Evolutionary conservation across 2,797 vertebrate genomes (phyloP).

Genomic region (Xenentodon cancila): DNA sequence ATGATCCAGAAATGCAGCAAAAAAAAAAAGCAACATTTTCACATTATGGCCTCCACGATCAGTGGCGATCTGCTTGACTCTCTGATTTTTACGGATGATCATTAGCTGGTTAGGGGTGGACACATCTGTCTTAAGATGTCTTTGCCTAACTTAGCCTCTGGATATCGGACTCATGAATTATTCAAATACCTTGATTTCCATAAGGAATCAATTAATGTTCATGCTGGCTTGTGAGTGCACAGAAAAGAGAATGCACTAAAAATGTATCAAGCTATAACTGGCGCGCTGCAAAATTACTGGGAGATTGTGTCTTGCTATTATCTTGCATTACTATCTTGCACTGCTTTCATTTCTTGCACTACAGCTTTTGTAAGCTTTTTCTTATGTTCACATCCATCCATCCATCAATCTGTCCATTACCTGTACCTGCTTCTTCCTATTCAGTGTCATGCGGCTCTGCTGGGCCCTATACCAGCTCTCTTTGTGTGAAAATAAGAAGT

Average conservation of each 20-base stretch:
- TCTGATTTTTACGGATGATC: conserved; percentile 48
- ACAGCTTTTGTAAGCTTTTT: neutral
- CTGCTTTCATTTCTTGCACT: neutral
- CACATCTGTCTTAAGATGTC: conserved; percentile 60
- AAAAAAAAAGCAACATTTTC: conserved; percentile 36
- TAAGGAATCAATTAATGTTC: conserved; percentile 49
- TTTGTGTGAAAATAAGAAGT: too few species aligned
- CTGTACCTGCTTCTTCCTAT: too few species aligned
- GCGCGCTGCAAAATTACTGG: conserved; percentile 1
- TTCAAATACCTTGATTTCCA: conserved; percentile 64
- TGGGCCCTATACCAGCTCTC: too few species aligned
- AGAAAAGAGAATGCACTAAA: conserved; percentile 28
- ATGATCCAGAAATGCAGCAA: conserved; percentile 55
- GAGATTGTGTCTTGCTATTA: neutral
- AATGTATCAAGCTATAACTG: conserved; percentile 16
- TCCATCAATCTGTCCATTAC: too few species aligned
- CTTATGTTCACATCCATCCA: too few species aligned
- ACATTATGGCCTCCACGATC: conserved; percentile 46
- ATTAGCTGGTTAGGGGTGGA: conserved; percentile 59
- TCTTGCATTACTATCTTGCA: neutral
- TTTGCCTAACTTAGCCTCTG: conserved; percentile 45
- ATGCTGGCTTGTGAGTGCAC: conserved; percentile 48
- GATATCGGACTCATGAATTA: conserved; percentile 65
- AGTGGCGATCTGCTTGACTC: conserved; percentile 40
- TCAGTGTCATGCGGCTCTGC: too few species aligned